Conservation (phyloP, 2,113 vertebrate genomes). For the Chionomys nivalis region DNA sequence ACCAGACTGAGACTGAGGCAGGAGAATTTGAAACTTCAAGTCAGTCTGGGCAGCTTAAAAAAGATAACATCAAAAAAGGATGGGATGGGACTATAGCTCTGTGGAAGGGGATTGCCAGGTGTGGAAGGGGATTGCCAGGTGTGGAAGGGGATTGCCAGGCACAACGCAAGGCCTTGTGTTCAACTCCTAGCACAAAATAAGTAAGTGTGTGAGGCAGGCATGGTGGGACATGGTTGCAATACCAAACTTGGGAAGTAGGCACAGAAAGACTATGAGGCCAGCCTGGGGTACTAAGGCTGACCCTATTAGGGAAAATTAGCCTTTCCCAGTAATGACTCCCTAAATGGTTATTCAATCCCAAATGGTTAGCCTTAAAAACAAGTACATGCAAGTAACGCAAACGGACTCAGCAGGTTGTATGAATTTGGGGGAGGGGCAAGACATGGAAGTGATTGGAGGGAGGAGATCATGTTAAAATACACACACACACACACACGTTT, state of each 20-base stretch:
- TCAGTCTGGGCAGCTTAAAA: not conserved
- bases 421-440: not conserved
- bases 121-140: too few species aligned
- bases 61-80: not conserved
- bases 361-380: not conserved
- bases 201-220: not conserved
- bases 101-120: not conserved
- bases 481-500: not conserved
- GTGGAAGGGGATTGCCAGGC: not conserved
- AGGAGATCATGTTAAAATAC: not conserved
- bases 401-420: not conserved
- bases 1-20: not conserved
- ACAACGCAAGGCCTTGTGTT: not conserved
- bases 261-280: not conserved
- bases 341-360: not conserved
- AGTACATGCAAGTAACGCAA: not conserved
- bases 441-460: not conserved
- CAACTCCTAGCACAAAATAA: not conserved
- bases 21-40: not conserved
- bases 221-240: not conserved
- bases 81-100: not conserved
- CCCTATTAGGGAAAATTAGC: not conserved
- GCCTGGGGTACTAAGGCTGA: not conserved
- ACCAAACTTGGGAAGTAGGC: not conserved
- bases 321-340: not conserved